Base-by-base conservation (phyloP, 2,888 invertebrate species). In the Ectropis crepuscularia region DNA sequence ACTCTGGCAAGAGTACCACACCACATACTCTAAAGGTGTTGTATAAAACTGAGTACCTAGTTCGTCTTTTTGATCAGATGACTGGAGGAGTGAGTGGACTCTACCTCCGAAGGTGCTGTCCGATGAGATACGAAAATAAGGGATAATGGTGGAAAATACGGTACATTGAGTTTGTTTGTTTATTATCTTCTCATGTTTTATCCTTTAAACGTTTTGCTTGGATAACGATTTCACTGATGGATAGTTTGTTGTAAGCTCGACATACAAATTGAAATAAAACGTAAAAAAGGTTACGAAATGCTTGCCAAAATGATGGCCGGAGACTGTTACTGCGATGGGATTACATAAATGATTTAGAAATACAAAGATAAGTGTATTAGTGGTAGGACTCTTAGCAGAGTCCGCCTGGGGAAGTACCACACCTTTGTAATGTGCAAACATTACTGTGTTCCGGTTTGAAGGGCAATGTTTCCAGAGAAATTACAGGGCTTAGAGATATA, bases 121-220 rank as follows among this genome's bases (percentile, higher is more conserved):
- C 43, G 36, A 9, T n/a, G 2, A 46, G 38, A 46, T 45, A 38
- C 45, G 36, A 37, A 38, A 54, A 63, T 61, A 54, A 43, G 10
- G 41, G 61, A 54, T 58, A 66, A 66, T 53, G 57, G 55, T 53
- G 60, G 68, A 75, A 71, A 71, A 50, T 67, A 79, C 80, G 81
- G 70, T 71, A 73, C 80, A 75, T 75, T 81, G 67, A 57, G 16
- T 53, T 50, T 76, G 74, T 78, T 74, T 77, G 73, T 77, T 70
- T 70, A 60, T 65, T 67, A 67, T 63, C 59, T 59, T 47, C 58
- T 66, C 63, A 59, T 67, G 39, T 47, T 54, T 50, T 61, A 67
- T 74, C 67, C 49, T 48, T 43, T 66, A 57, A 70, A 62, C 68
- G 66, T 70, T 69, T 61, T 51, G 43, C 55, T 46, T 12, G 43